Evolutionary conservation across 1,140 invertebrate species (phyloP), one percentile per base, ranked within the genome.

Genomic region (Polypedilum vanderplanki): DNA sequence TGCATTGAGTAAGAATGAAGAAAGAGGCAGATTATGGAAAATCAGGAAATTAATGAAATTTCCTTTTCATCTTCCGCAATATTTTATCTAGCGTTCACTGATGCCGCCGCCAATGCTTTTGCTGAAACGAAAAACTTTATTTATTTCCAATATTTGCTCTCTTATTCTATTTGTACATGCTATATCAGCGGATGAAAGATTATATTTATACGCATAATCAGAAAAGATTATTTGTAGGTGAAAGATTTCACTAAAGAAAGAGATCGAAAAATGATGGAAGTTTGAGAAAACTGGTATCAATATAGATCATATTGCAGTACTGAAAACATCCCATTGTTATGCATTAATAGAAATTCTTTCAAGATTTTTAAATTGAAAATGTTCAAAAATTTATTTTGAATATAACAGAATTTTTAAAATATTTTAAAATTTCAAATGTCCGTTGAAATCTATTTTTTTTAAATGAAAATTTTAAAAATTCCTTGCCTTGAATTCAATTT

Each of bases 1-100:
- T 33, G 24, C 24, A 33, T 33, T 3, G 24, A 33, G 5, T 33
- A 33, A 33, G 24, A 33, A 5, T 33, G 24, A 33, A 5, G 5
- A 5, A 33, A 3, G 24, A 33, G 24, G 24, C 24, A 33, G 24
- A 33, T 57, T n/a, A 57, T 57, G 46, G 12, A 57, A 12, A 57
- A 57, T 57, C 46, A 57, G 46, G 46, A 57, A 57, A 57, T 57
- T 57, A 57, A 57, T 57, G 15, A 57, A 57, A 57, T 57, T 57
- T 57, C 46, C 46, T 57, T 46, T 57, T 57, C n/a, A 57, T 57
- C n/a, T 57, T 57, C 46, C 46, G 3, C 46, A 9, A 57, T 57
- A n/a, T 57, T 57, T n/a, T 57, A 3, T 57, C 46, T 57, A n/a
- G n/a, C 4, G 7, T n/a, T 57, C 46, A 12, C 46, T n/a, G 46